These are phyloP conservation scores for Hyaena hyaena DNA, from an alignment of 2,113 vertebrate species.

Conservation along the genomic window DNA sequence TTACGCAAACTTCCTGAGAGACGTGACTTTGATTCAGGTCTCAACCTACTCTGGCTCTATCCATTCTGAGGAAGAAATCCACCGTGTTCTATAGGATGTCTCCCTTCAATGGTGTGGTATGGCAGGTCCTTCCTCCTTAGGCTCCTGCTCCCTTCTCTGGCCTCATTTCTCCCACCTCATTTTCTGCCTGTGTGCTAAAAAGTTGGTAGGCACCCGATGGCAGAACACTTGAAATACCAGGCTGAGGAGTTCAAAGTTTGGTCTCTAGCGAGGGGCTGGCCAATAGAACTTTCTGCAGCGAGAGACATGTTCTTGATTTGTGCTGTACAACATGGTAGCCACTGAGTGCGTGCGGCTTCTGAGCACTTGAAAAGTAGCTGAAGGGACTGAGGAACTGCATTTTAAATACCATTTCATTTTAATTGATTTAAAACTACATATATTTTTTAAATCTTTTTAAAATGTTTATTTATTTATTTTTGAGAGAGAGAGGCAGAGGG, in stretches of 20 bases:
- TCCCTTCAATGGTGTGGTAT: background rate
- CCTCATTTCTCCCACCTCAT: background rate
- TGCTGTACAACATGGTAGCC: background rate
- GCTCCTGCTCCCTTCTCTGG: background rate
- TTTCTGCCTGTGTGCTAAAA: slow-evolving; percentile 41
- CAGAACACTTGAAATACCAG: background rate
- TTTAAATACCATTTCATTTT: slow-evolving; percentile 41
- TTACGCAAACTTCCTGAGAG: background rate
- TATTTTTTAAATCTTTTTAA: background rate
- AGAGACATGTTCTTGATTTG: background rate
- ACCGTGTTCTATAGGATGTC: background rate
- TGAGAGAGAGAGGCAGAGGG: too few relatives aligned
- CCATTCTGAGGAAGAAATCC: slow-evolving; percentile 17
- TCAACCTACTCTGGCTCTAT: background rate
- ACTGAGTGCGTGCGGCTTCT: slow-evolving; percentile 1
- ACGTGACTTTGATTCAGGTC: background rate
- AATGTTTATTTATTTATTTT: too few relatives aligned
- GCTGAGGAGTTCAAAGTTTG: slow-evolving; percentile 8
- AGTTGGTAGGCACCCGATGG: background rate
- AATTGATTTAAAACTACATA: slow-evolving; percentile 42
- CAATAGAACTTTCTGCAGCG: background rate
- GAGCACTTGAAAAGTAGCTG: background rate
- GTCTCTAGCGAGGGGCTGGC: background rate
- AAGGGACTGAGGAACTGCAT: background rate
- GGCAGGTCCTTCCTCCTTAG: background rate